Evolutionary conservation across 2,797 vertebrate species (phyloP).

Genomic region (Tamandua tetradactyla): DNA sequence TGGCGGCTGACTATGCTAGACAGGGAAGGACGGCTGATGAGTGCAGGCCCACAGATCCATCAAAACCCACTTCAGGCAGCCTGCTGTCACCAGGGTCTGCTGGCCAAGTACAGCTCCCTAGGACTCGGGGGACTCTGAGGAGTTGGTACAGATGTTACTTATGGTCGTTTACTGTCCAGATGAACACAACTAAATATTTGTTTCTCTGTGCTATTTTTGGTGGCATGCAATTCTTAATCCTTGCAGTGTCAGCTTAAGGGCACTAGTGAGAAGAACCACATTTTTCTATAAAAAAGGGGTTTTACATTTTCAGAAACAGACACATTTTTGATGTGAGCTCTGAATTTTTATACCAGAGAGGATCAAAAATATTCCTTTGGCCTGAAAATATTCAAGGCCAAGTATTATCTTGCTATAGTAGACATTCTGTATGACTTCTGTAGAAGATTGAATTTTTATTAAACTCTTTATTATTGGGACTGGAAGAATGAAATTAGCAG

Average conservation of each 20-base stretch:
- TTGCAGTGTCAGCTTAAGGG: not conserved
- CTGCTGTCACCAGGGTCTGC: not conserved
- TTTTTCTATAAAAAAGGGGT: constrained; percentile 1
- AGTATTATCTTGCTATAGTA: not conserved
- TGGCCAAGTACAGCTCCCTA: not conserved
- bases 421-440: not conserved
- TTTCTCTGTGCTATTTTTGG: constrained; percentile 24
- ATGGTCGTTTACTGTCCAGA: constrained; percentile 8
- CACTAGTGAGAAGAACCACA: not conserved
- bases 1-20: not conserved
- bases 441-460: constrained; percentile 27
- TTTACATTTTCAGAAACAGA: constrained; percentile 45
- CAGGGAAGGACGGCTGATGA: not conserved
- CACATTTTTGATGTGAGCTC: constrained; percentile 17
- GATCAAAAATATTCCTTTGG: constrained; percentile 29
- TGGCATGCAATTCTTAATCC: not conserved
- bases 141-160: constrained; percentile 18
- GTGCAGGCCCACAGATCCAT: not conserved
- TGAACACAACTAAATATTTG: constrained; percentile 33
- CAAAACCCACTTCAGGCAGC: not conserved
- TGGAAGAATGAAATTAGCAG: not conserved
- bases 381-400: constrained; percentile 30
- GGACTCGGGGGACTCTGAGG: not conserved
- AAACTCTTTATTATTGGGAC: not conserved
- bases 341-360: constrained; percentile 52